These are phyloP conservation scores for Smithornis capensis DNA, from an alignment of 2,113 vertebrate genomes.

Conservation along the genomic window DNA sequence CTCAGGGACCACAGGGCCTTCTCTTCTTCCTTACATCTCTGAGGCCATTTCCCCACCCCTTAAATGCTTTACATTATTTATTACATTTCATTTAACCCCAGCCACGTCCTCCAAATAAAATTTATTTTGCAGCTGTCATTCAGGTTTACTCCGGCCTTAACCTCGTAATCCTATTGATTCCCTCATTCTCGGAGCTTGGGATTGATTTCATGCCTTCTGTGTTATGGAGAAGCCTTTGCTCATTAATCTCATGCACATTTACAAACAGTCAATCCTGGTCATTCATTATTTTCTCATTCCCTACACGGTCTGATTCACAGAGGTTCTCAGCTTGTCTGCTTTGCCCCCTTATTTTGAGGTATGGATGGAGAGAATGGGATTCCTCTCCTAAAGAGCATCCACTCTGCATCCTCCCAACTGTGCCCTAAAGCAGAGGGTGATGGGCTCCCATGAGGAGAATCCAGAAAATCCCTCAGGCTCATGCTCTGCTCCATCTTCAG, in stretches of 20 bases:
- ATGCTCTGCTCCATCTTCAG: background rate
- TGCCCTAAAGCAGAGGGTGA: background rate
- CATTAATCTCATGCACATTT: conserved; percentile 44
- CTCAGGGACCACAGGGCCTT: background rate
- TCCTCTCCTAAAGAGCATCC: background rate
- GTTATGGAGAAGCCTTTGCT: conserved; percentile 51
- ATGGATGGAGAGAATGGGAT: rapidly evolving
- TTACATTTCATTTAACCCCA: conserved; percentile 74
- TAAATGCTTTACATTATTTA: conserved; percentile 71
- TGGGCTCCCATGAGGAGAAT: background rate
- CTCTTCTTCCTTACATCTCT: conserved; percentile 21
- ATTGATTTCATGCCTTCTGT: conserved; percentile 57
- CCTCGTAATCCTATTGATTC: conserved; percentile 76
- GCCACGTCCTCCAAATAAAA: conserved; percentile 74
- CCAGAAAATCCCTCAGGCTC: background rate
- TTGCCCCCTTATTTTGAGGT: background rate
- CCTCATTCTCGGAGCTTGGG: conserved; percentile 46
- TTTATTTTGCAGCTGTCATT: conserved; percentile 79
- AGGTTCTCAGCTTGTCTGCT: background rate
- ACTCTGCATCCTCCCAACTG: background rate
- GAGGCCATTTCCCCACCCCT: conserved; percentile 38
- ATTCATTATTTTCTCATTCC: conserved; percentile 52
- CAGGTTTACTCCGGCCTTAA: conserved; percentile 73
- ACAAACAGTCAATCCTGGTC: background rate
- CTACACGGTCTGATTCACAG: background rate